Evolutionary conservation across 2,113 vertebrate species (phyloP).

Genomic region (Petrocephalus zakoni): DNA sequence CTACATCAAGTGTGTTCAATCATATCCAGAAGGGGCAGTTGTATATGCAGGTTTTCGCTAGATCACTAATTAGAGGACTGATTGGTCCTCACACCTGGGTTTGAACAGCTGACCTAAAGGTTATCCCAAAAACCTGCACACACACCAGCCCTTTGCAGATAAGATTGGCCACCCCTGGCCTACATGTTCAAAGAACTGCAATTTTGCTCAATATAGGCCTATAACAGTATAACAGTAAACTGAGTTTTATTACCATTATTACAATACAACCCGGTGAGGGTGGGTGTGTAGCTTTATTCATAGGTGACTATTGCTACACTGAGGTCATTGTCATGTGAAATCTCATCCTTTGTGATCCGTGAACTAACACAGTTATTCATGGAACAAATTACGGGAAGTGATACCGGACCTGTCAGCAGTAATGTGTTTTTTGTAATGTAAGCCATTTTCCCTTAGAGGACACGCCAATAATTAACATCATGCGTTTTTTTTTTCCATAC

Average conservation of each 20-base stretch:
- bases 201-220: neutral
- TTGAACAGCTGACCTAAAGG: no score
- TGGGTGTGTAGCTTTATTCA: neutral
- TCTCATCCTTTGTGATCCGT: neutral
- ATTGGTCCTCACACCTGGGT: no score
- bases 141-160: no score
- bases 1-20: no score
- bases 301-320: neutral
- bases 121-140: no score
- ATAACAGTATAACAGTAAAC: neutral
- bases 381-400: neutral
- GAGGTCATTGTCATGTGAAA: neutral
- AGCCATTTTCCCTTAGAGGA: neutral
- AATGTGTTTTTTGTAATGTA: neutral
- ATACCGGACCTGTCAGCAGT: neutral
- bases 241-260: neutral
- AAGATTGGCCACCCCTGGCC: no score
- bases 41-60: no score
- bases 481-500: constrained; percentile 3
- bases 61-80: no score
- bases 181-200: neutral
- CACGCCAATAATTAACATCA: neutral
- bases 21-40: no score
- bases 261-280: neutral
- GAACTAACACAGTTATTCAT: constrained; percentile 3